Percentiles rank a stretch among this genome's conserved stretches.
phyloP scores from a whole-genome alignment of 2,797 vertebrate species.

The Phataginus tetradactyla region DNA sequence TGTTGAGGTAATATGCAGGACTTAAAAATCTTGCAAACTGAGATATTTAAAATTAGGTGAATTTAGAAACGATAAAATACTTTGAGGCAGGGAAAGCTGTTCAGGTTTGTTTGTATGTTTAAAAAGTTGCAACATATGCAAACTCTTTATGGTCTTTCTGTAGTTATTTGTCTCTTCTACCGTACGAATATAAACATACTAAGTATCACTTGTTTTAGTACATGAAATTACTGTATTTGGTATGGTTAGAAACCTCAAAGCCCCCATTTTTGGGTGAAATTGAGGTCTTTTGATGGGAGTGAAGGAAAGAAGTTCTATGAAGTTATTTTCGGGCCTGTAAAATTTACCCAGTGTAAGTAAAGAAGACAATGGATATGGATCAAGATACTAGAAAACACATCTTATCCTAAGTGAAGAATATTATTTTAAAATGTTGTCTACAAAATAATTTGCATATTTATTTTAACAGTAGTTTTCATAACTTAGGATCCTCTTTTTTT shows the following conservation, averaged over 20 bases:
- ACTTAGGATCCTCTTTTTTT: background rate
- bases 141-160: background rate
- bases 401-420: background rate
- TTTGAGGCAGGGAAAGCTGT: background rate
- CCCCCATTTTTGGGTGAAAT: background rate
- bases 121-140: background rate
- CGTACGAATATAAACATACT: background rate
- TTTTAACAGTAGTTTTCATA: conserved; percentile 49
- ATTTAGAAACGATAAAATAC: background rate
- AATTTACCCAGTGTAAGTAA: background rate
- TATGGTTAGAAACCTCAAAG: background rate
- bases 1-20: background rate
- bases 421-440: background rate
- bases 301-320: background rate
- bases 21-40: background rate
- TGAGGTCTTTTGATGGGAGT: background rate
- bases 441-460: background rate
- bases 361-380: background rate
- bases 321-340: background rate
- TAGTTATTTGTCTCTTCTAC: background rate
- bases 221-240: background rate
- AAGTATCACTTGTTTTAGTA: conserved; percentile 18
- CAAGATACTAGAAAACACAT: background rate
- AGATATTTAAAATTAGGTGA: conserved; percentile 27
- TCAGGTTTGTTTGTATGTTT: background rate